Evolutionary conservation across 2,888 invertebrate species (phyloP).

Genomic region (Orgyia antiqua): DNA sequence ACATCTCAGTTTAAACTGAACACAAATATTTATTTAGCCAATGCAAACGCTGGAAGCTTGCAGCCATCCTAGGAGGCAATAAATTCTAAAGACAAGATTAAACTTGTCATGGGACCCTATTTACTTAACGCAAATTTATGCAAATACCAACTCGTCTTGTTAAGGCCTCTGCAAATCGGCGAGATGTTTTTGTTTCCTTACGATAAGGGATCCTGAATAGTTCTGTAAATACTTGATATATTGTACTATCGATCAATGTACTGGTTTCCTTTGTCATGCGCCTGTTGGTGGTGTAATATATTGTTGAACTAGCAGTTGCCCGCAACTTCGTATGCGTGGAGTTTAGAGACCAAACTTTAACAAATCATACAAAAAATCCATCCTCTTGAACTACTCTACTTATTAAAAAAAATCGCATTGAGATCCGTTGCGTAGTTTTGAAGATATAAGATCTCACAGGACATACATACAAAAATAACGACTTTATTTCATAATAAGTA

Average conservation of each 20-base stretch:
- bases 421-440: no score
- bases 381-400: no score
- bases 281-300: conserved; percentile 13
- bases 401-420: no score
- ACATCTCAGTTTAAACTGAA: conserved; percentile 41
- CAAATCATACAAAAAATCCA: no score
- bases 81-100: conserved; percentile 75
- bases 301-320: no score
- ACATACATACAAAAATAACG: no score
- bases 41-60: conserved; percentile 55
- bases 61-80: conserved; percentile 58
- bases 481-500: no score
- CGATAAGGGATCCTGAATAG: conserved; percentile 32
- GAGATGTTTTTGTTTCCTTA: conserved; percentile 58
- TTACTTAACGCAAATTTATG: conserved; percentile 78
- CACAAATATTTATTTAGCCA: conserved; percentile 64
- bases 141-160: conserved; percentile 62
- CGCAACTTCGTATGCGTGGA: conserved; percentile 12
- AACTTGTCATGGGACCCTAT: conserved; percentile 75
- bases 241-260: conserved; percentile 28
- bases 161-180: conserved; percentile 43
- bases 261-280: conserved; percentile 20
- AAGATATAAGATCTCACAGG: no score
- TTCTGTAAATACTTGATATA: conserved; percentile 32
- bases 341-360: conserved; percentile 8